Base-by-base conservation (phyloP, 2,888 invertebrate genomes). In the Sminthurinus aureus region DNA sequence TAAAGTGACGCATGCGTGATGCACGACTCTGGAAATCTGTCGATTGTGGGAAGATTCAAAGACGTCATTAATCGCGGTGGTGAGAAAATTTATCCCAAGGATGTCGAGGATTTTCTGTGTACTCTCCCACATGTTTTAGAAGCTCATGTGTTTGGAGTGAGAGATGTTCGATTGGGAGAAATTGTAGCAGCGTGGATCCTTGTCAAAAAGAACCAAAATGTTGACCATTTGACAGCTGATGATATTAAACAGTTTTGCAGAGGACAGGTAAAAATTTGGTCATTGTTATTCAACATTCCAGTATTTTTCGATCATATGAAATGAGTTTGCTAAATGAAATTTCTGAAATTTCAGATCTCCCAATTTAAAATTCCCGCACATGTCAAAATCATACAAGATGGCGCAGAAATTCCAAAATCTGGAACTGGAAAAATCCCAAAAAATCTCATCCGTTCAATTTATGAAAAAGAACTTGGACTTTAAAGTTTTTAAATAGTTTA, bases 61-160 rank as follows among this genome's bases (percentile, higher is more conserved):
- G 96, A 96, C 86, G 93, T 96, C 91, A 93, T 96, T 64, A 94
- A 95, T 69, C 91, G 95, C 84, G 96, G 96, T 0, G 96, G 96
- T 50, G 95, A 96, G 90, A 96, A 96, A 89, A 94, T 96, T 83
- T 95, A 94, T 86, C 96, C 96, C 0, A 93, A 93, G 58, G 92
- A 96, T 91, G 93, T 96, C 24, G 96, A 96, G 90, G 93, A 95
- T 85, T 91, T 94, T 77, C 90, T 96, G n/a, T 93, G 93, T 89
- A 93, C 93, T 0, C 95, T 96, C 91, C 94, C 95, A 0, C 92
- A 92, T 88, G 91, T 96, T 73, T 89, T 93, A n/a, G 95, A 96
- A 89, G 94, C 93, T 73, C 94, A 95, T 90, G 93, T 94, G 0
- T 91, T 95, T 84, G 96, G 95, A 13, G 58, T 81, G 13, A 64